Evolutionary conservation across 2,113 vertebrate genomes (phyloP).

Genomic region (Polyodon spathula): DNA sequence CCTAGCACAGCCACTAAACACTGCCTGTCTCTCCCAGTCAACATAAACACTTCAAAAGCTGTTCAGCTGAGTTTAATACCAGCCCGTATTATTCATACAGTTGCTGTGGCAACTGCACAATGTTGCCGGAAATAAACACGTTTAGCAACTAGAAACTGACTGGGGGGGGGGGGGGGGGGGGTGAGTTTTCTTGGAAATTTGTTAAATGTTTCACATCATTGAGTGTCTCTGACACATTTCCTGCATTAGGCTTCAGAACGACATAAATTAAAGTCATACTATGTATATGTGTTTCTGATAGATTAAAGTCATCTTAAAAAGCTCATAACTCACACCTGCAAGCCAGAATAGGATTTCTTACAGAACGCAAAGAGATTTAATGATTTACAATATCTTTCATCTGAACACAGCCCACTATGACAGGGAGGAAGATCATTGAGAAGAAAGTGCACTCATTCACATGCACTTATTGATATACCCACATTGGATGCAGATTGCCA

Average conservation of each 20-base stretch:
- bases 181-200: conserved; percentile 8
- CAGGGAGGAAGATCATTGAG: conserved; percentile 2
- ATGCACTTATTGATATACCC: conserved; percentile 20
- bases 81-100: conserved; percentile 4
- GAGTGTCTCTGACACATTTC: conserved; percentile 18
- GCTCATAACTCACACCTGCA: conserved; percentile 37
- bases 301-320: conserved; percentile 32
- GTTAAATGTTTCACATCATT: conserved; percentile 18
- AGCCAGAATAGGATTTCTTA: conserved; percentile 19
- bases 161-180: conserved; percentile 1
- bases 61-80: neutral
- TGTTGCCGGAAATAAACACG: neutral
- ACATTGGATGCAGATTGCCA: conserved; percentile 18
- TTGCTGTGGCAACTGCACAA: conserved; percentile 23
- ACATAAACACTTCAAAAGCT: conserved; percentile 12
- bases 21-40: too few relatives aligned
- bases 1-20: too few relatives aligned
- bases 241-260: conserved; percentile 23
- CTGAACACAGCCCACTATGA: conserved; percentile 16
- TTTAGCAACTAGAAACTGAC: conserved; percentile 12
- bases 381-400: conserved; percentile 25
- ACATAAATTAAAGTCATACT: conserved; percentile 41
- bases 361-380: conserved; percentile 20
- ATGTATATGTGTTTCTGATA: conserved; percentile 27
- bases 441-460: conserved; percentile 8